Base-by-base conservation (phyloP, 2,797 vertebrate species). In the Enteromius afrohamiltoni region DNA sequence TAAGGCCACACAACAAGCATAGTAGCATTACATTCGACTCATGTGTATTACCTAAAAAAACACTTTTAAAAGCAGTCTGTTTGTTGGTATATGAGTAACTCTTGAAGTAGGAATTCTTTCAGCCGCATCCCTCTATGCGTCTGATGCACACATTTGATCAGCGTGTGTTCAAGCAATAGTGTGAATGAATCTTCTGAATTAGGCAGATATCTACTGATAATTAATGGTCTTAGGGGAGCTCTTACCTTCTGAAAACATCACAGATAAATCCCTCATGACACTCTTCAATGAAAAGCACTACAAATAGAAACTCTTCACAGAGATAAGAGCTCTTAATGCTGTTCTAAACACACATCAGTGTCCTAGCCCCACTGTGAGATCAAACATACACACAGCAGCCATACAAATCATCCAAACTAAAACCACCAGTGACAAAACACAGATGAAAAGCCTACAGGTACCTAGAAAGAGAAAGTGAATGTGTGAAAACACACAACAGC, bases 261-360 rank as follows among this genome's bases (percentile, higher is more conserved):
- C 64, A 60, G 14, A 83, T 60, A 31, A 77, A 77, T 40, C 51
- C 74, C 53, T 77, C 65, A 0, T 60, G 82, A 77, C 73, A 60
- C 53, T 58, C 65, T 58, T 69, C 19, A 53, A 7, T 37, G 26
- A 68, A 45, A 68, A 77, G 17, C 62, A 69, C 49, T 60, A 21
- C 23, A 29, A 34, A 82, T 19, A 64, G 45, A 37, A 68, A 29
- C 45, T 51, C 40, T 11, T 3, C n/a, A 60, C 68, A 26, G 6
- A 21, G 6, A 82, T 65, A 67, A 82, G 60, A 53, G 55, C 69
- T 29, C 69, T 73, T 81, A 81, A 64, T 81, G 42, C 31, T 19
- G 13, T 37, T 49, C 55, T 17, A 19, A 62, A 81, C 68, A 80
- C 37, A 62, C 34, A 45, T 5, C 31, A 6, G 58, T 60, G 11